Evolutionary conservation across 2,888 invertebrate species (phyloP).

Genomic region (Scaptomyza tumidula): DNA sequence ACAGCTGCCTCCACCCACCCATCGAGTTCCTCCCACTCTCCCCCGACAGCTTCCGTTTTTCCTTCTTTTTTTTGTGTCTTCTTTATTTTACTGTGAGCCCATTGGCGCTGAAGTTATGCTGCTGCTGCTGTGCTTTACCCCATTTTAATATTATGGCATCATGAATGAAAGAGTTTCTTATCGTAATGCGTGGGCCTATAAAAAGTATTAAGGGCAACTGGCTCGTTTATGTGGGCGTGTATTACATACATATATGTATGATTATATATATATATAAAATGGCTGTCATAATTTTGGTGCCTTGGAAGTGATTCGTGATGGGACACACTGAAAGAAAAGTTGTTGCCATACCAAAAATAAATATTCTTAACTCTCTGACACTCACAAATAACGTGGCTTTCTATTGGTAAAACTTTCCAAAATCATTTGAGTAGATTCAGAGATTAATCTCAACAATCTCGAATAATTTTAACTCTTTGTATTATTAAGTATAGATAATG

Average conservation of each 20-base stretch:
- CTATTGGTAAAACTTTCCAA: too few relatives aligned
- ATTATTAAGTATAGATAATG: too few relatives aligned
- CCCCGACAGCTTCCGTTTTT: slow-evolving; percentile 43
- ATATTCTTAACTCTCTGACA: too few relatives aligned
- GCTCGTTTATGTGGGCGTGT: slow-evolving; percentile 41
- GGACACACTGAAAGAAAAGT: slow-evolving; percentile 35
- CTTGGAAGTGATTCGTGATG: slow-evolving; percentile 3
- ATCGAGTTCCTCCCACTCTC: slow-evolving; percentile 15
- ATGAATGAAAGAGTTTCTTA: slow-evolving; percentile 62
- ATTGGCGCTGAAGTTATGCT: slow-evolving; percentile 24
- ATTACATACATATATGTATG: background rate
- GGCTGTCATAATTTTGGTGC: slow-evolving; percentile 49
- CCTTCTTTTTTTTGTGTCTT: background rate
- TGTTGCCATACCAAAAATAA: background rate
- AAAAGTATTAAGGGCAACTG: slow-evolving; percentile 57
- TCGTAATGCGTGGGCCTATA: slow-evolving; percentile 53
- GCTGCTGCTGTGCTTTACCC: slow-evolving; percentile 11
- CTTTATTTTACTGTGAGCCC: slow-evolving; percentile 17
- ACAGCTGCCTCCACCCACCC: slow-evolving; percentile 58
- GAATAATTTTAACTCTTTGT: too few relatives aligned
- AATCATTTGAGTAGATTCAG: too few relatives aligned
- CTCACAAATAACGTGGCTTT: too few relatives aligned
- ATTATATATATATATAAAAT: slow-evolving; percentile 30
- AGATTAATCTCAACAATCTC: too few relatives aligned
- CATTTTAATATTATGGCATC: slow-evolving; percentile 42